Percentiles rank a stretch among this genome's conserved stretches.
Evolutionary conservation across 2,113 vertebrate genomes (phyloP).

Genomic region (Myanophis thanlyinensis): DNA sequence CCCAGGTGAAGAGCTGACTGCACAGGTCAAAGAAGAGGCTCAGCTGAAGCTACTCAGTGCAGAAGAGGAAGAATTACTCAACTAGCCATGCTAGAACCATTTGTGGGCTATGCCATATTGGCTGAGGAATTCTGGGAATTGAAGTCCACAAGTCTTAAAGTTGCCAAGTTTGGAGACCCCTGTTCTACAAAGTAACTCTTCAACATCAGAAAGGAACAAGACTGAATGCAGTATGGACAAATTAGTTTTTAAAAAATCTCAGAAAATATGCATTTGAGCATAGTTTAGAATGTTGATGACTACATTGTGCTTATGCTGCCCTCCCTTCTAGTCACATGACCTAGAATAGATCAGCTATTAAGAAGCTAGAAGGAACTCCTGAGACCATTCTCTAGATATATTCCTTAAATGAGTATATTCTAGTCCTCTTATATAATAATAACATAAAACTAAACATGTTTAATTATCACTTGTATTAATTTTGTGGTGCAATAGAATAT

Average conservation of each 20-base stretch:
- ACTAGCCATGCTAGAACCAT: background rate
- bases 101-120: background rate
- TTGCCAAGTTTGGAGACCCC: background rate
- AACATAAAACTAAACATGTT: background rate
- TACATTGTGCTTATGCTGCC: background rate
- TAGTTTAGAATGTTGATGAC: background rate
- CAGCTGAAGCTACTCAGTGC: background rate
- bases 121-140: background rate
- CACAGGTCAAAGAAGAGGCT: background rate
- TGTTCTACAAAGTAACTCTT: background rate
- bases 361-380: background rate
- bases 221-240: background rate
- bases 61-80: background rate
- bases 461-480: background rate
- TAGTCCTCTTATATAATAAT: background rate
- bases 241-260: background rate
- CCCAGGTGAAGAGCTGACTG: background rate
- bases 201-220: background rate
- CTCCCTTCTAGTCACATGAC: background rate
- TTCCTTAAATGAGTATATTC: background rate
- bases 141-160: background rate
- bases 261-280: background rate
- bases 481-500: background rate
- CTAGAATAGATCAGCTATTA: background rate
- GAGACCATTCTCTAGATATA: background rate